Base-by-base conservation (phyloP, 2,888 invertebrate species). In the Tenthredo scrophulariae region DNA sequence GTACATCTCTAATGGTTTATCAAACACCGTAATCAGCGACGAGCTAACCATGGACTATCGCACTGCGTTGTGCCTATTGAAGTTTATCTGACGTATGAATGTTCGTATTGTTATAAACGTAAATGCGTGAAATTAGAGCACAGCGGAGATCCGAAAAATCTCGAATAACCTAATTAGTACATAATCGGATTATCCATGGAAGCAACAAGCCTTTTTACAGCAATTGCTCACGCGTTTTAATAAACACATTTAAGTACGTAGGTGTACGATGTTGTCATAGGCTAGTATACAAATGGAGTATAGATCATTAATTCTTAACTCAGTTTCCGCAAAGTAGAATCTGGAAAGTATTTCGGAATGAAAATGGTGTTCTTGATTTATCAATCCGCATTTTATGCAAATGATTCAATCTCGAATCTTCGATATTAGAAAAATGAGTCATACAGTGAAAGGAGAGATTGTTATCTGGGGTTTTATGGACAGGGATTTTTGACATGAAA, bases 251-350 rank as follows among this genome's bases (percentile, higher is more conserved):
- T 43, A 29, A 65, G 22, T 18, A 43, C 40, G 72, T 72, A 72
- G 72, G 72, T 72, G 72, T 72, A 10, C 3, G 72, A 40, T 72
- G 40, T 37, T n/a, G n/a, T 40, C 72, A 72, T 72, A 72, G 72
- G n/a, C 43, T 72, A 40, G 43, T n/a, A 72, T 72, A 40, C 10
- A 74, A 10, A 5, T 4, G 9, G 26, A 22, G 15, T 43, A 0
- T 43, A 43, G 22, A 22, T 43, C 13, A 74, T 43, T 4, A 22
- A 74, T 43, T n/a, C 43, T 43, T 5, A 43, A 43, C 10, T 5
- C 2, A 74, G 7, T 26, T n/a, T 5, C 40, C 26, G 40, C 37
- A 26, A 40, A 37, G 67, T 26, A 74, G 4, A 33, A 67, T 67
- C 18, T 33, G 67, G 7, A 33, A 67, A 67, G 0, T 29, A 26